These are phyloP conservation scores for Entomobrya multifasciata DNA, from an alignment of 2,888 invertebrate species.

Conservation along the genomic window DNA sequence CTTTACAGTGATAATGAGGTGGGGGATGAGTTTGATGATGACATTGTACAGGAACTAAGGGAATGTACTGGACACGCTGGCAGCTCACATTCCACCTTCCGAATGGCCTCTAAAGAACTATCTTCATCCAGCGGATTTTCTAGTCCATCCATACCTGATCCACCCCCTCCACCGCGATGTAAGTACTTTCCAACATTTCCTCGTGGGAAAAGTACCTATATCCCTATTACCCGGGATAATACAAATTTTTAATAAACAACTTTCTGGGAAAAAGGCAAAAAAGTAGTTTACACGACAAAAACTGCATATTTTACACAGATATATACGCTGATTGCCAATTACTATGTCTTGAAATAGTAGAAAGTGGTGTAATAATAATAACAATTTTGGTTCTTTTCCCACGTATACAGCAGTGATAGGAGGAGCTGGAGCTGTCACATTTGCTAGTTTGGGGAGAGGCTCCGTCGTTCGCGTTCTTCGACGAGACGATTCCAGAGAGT, in stretches of 20 bases:
- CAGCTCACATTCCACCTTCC: conserved; percentile 70
- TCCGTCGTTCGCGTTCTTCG: conserved; percentile 73
- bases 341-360: no score
- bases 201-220: background rate
- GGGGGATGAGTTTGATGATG: conserved; percentile 76
- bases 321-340: conserved; percentile 64
- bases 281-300: conserved; percentile 18
- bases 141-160: conserved; percentile 78
- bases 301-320: conserved; percentile 59
- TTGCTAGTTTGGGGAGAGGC: conserved; percentile 72
- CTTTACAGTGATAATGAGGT: conserved; percentile 75
- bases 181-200: conserved; percentile 31
- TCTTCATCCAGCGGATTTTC: conserved; percentile 79
- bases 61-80: conserved; percentile 71
- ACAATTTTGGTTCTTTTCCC: conserved; percentile 22
- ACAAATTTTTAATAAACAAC: conserved; percentile 36
- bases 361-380: no score
- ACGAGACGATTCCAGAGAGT: conserved; percentile 73
- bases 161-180: conserved; percentile 79
- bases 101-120: conserved; percentile 77
- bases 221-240: conserved; percentile 28
- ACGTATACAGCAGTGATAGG: conserved; percentile 52
- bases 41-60: conserved; percentile 77
- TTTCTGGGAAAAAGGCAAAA: conserved; percentile 38
- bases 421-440: conserved; percentile 71